Evolutionary conservation across 2,888 invertebrate species (phyloP).

Genomic region (Phasia obesa): DNA sequence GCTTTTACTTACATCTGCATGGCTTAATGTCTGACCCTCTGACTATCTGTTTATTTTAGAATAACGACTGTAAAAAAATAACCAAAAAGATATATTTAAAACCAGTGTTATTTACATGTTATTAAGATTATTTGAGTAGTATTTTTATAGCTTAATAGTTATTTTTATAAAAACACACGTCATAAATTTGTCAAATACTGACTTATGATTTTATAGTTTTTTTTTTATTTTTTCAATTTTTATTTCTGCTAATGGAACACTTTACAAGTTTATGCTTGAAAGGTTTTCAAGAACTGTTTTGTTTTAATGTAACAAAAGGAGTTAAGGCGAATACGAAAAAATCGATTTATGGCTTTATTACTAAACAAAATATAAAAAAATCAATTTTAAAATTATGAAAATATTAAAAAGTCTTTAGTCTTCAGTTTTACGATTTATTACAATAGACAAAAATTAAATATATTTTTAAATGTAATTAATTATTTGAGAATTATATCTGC

Average conservation of each 20-base stretch:
- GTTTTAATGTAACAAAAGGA: conserved; percentile 1
- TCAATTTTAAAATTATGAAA: too few relatives aligned
- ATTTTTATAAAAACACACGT: too few relatives aligned
- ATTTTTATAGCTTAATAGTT: too few relatives aligned
- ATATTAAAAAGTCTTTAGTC: too few relatives aligned
- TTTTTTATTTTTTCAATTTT: conserved; percentile 22
- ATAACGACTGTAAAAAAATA: not conserved
- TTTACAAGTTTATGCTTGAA: conserved; percentile 56
- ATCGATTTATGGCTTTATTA: too few relatives aligned
- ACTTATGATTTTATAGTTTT: conserved; percentile 6
- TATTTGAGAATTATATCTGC: too few relatives aligned
- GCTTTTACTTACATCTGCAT: not conserved
- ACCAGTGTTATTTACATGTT: not conserved
- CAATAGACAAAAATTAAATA: too few relatives aligned
- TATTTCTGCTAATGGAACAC: conserved; percentile 36
- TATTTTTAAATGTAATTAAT: too few relatives aligned
- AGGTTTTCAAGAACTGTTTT: conserved; percentile 45
- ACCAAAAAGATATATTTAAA: not conserved
- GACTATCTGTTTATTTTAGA: not conserved
- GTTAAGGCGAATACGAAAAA: too few relatives aligned
- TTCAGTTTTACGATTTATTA: too few relatives aligned
- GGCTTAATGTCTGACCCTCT: not conserved
- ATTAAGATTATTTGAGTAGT: not conserved
- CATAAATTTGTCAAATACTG: too few relatives aligned
- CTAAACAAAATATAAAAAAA: too few relatives aligned